Base-by-base conservation (phyloP, 1,140 invertebrate species). In the Orius laevigatus region DNA sequence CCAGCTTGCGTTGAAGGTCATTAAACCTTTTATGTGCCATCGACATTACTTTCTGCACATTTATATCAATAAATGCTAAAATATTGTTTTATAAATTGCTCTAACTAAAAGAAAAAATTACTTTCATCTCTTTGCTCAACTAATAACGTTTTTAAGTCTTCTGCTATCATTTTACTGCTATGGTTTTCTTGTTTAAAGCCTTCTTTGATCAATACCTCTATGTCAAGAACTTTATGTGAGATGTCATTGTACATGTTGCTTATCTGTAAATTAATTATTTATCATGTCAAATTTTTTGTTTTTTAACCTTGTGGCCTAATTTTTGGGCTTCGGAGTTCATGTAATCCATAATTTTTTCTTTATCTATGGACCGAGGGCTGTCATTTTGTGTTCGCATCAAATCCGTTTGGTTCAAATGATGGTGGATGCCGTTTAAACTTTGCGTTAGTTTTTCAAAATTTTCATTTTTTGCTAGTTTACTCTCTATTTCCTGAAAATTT, bases 241-340 rank as follows among this genome's bases (percentile, higher is more conserved):
- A 72, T 65, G 45, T 73, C 70, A 20, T 67, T 64, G 56, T 71
- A 72, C 55, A 73, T 70, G 50, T 72, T 70, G 54, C 64, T 68
- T 31, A 71, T 65, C 72, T 75, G 50, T 15, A 50, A 44, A 18
- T 6, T 5, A 39, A 15, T 16, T 11, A 39, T 3, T 39, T 15
- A 47, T 47, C 25, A 5, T 47, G 5, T 11, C 31, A 39, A 16
- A 10, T 20, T 20, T 31, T 39, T 40, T 35, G 2, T 31, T 15
- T 48, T 10, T 19, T 3, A 48, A 54, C 53, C 43, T 54, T 54
- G 19, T 43, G 44, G 1, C 5, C 45, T 15, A 54, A 48, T 33
- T 48, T 51, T n/a, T 51, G 36, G 1, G 46, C 36, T 41, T 54
- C 46, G 12, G n/a, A 40, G 25, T 19, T 49, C 10, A 53, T 6